A percentile compares a stretch with the other conserved stretches of the same genome.
These are phyloP conservation scores for Coptodon rendalli DNA, from an alignment of 2,113 vertebrate genomes.

Conservation along the genomic window DNA sequence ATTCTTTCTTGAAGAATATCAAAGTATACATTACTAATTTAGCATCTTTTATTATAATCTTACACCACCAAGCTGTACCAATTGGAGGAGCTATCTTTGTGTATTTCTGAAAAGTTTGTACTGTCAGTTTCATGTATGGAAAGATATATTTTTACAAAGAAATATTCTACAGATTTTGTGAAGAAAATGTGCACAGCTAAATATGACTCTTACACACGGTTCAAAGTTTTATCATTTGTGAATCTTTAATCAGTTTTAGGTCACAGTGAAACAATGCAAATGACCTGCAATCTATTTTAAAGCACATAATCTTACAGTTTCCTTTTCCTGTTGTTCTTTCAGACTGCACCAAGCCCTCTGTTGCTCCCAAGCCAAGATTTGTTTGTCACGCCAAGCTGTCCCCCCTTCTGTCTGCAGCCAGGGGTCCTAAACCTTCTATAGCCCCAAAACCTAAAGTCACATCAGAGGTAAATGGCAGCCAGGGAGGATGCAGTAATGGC, in stretches of 20 bases:
- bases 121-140: background rate
- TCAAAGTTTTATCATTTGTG: background rate
- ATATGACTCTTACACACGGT: background rate
- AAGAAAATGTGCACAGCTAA: background rate
- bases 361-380: conserved; percentile 86
- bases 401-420: conserved; percentile 71
- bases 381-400: conserved; percentile 68
- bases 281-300: conserved; percentile 65
- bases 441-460: conserved; percentile 86
- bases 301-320: conserved; percentile 63
- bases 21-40: conserved; percentile 1
- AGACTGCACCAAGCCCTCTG: conserved; percentile 84
- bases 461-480: conserved; percentile 64
- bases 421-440: conserved; percentile 85
- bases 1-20: conserved; percentile 31
- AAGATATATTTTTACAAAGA: background rate
- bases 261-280: conserved; percentile 44
- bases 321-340: conserved; percentile 70
- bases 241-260: conserved; percentile 13
- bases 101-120: background rate
- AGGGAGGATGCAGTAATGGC: conserved; percentile 73
- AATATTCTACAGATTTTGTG: background rate
- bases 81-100: background rate
- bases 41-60: background rate
- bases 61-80: background rate